Evolutionary conservation across 2,797 vertebrate species (phyloP).

Genomic region (Numenius phaeopus): DNA sequence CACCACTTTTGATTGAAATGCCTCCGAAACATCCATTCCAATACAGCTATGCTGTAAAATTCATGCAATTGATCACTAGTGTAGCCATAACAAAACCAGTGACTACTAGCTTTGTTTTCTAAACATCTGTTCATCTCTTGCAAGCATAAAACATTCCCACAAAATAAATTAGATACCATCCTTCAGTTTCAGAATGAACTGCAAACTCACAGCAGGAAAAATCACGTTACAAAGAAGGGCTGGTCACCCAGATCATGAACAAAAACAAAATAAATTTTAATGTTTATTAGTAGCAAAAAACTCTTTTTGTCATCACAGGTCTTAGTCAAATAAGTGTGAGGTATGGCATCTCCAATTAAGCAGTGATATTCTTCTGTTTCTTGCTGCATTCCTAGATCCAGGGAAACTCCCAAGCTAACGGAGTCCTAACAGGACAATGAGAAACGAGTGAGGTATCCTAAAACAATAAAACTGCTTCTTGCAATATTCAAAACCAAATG

Average conservation of each 20-base stretch:
- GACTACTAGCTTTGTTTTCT: conserved; percentile 68
- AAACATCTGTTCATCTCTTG: conserved; percentile 68
- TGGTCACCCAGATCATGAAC: not conserved
- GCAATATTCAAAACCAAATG: not conserved
- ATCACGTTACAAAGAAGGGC: not conserved
- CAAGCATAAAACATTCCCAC: conserved; percentile 18
- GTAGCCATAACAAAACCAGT: conserved; percentile 62
- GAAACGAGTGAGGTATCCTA: not conserved
- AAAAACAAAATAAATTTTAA: not conserved
- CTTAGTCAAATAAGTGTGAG: not conserved
- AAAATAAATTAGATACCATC: conserved; percentile 14
- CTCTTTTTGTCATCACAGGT: not conserved
- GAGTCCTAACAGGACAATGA: not conserved
- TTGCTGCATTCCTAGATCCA: not conserved
- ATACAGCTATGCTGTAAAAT: conserved; percentile 66
- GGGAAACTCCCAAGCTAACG: not conserved
- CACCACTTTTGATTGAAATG: conserved; percentile 79
- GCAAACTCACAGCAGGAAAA: not conserved
- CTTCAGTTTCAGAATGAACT: not conserved
- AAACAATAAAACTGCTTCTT: not conserved
- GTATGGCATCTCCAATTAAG: not conserved
- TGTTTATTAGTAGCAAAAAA: not conserved
- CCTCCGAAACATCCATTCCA: conserved; percentile 72
- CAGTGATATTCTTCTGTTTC: not conserved
- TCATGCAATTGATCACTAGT: conserved; percentile 69